Evolutionary conservation across 2,113 vertebrate species (phyloP).

Genomic region (Pseudorasbora parva): DNA sequence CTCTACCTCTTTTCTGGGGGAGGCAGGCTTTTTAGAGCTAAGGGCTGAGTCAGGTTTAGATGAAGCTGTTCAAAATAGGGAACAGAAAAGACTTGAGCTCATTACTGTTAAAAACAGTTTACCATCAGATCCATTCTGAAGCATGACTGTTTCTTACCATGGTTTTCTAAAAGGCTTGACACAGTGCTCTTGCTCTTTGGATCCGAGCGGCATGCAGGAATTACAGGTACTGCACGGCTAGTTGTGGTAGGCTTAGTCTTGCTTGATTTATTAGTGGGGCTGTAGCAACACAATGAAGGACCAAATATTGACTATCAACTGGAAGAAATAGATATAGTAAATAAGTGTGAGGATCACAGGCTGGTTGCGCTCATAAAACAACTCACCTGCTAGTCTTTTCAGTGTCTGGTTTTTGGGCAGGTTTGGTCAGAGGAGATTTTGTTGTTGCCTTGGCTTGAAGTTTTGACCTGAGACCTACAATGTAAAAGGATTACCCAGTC

Average conservation of each 20-base stretch:
- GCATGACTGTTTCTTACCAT: constrained; percentile 74
- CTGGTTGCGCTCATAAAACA: background rate
- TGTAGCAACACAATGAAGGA: constrained; percentile 61
- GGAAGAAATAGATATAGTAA: background rate
- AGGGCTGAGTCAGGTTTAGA: constrained; percentile 72
- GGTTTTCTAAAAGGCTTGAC: constrained; percentile 72
- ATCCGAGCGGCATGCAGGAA: constrained; percentile 68
- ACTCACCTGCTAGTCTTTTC: constrained; percentile 75
- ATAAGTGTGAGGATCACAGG: background rate
- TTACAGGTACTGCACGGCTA: constrained; percentile 76
- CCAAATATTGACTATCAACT: background rate
- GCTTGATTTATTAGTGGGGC: constrained; percentile 77
- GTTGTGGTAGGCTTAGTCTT: constrained; percentile 72
- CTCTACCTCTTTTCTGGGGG: constrained; percentile 83
- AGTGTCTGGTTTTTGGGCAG: constrained; percentile 67
- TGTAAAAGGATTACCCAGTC: constrained; percentile 34
- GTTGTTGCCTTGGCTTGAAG: constrained; percentile 64
- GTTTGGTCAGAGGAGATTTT: constrained; percentile 68
- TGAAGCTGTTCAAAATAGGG: constrained; percentile 70
- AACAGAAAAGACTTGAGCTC: constrained; percentile 48
- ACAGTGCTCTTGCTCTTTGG: constrained; percentile 77
- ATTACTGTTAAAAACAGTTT: constrained; percentile 9
- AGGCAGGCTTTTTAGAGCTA: constrained; percentile 78
- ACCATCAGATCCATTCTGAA: background rate
- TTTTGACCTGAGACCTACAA: constrained; percentile 73